Percentiles rank a stretch among this genome's conserved stretches.
Conservation (phyloP, 2,888 invertebrate species). For the Oscheius onirici region DNA sequence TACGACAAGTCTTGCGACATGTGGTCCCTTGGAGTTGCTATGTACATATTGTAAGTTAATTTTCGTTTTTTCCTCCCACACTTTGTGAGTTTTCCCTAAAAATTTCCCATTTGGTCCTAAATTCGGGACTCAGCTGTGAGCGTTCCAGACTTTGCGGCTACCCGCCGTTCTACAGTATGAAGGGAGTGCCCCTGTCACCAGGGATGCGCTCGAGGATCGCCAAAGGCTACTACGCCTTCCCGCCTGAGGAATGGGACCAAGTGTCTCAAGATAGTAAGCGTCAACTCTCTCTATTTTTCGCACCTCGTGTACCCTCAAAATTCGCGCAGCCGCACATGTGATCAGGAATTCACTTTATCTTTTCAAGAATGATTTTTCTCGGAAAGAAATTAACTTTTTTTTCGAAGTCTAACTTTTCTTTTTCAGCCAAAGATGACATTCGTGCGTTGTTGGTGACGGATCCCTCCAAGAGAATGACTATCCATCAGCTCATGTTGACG, state of each 20-base stretch:
- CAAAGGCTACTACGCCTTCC: constrained; percentile 95
- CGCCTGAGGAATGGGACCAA: constrained; percentile 91
- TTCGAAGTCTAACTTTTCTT: neutral
- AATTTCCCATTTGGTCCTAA: constrained; percentile 1
- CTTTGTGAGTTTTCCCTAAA: constrained; percentile 17
- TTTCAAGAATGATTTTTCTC: neutral
- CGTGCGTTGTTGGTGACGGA: constrained; percentile 64
- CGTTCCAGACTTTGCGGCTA: constrained; percentile 85
- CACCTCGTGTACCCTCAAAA: constrained; percentile 12
- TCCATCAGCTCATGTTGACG: constrained; percentile 64
- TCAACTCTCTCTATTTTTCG: constrained; percentile 1
- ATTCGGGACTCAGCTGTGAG: neutral
- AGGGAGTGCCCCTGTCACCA: constrained; percentile 94
- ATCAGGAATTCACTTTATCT: neutral
- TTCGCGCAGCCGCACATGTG: neutral
- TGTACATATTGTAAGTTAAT: constrained; percentile 88
- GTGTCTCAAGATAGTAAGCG: constrained; percentile 84
- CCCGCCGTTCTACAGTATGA: constrained; percentile 98
- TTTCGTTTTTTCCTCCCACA: constrained; percentile 21
- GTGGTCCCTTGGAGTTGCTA: constrained; percentile 98
- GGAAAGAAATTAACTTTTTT: neutral
- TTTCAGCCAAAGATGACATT: constrained; percentile 68
- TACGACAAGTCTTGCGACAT: constrained; percentile 99
- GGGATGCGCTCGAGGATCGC: constrained; percentile 97
- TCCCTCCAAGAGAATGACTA: constrained; percentile 63